phyloP scores from a whole-genome alignment of 2,888 invertebrate genomes.

The Mamestra brassicae region DNA sequence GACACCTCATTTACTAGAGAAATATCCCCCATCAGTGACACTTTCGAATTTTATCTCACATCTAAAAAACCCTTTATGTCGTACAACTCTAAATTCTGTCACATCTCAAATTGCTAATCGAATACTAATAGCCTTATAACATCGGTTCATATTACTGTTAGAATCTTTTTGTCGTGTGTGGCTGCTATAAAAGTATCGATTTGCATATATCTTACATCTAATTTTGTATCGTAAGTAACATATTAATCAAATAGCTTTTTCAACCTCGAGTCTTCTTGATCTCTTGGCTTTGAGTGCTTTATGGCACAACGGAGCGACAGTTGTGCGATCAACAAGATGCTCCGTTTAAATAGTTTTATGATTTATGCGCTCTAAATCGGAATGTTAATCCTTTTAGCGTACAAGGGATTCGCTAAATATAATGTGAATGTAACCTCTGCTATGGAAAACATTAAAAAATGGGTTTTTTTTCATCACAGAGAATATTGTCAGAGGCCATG shows the following conservation, averaged over 20 bases:
- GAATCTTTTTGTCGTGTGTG: constrained; percentile 84
- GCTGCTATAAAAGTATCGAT: constrained; percentile 80
- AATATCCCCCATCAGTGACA: constrained; percentile 76
- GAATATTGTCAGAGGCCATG: neutral
- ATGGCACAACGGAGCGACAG: constrained; percentile 56
- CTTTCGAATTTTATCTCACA: constrained; percentile 71
- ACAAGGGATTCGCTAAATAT: constrained; percentile 17
- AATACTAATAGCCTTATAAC: constrained; percentile 80
- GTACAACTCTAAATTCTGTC: constrained; percentile 73
- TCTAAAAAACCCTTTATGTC: constrained; percentile 69
- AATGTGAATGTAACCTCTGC: neutral
- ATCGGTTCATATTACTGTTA: constrained; percentile 80
- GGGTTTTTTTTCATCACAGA: neutral
- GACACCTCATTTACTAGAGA: constrained; percentile 78
- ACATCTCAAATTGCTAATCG: constrained; percentile 85
- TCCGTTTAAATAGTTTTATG: constrained; percentile 49
- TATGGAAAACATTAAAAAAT: neutral
- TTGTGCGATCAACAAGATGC: constrained; percentile 47
- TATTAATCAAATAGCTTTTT: constrained; percentile 84
- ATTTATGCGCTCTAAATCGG: constrained; percentile 48
- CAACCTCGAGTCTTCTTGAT: constrained; percentile 76
- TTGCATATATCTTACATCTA: constrained; percentile 85
- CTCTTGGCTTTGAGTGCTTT: constrained; percentile 70
- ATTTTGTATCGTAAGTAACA: constrained; percentile 82
- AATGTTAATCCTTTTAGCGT: constrained; percentile 47